Percentiles rank a stretch among this genome's conserved stretches.
These are phyloP conservation scores for Dusona sp. DNA, from an alignment of 2,888 invertebrate genomes.

Conservation along the genomic window DNA sequence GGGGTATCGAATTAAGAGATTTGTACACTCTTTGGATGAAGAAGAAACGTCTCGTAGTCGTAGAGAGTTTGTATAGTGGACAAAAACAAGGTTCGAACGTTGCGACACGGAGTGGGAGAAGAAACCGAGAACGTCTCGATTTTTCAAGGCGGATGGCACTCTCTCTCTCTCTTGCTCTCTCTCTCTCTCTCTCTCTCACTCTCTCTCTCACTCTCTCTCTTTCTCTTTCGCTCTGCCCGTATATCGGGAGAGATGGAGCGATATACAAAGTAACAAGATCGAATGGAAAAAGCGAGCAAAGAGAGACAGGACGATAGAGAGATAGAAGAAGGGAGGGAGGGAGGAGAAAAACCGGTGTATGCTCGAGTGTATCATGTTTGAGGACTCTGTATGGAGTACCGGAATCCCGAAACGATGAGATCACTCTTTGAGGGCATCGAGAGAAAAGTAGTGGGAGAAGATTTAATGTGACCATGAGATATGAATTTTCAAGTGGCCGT, in stretches of 20 bases:
- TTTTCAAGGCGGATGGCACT: not conserved
- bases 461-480: conserved; percentile 77
- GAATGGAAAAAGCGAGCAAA: conserved; percentile 5
- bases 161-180: not conserved
- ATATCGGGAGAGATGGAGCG: not conserved
- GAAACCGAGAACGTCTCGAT: conserved; percentile 7
- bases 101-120: conserved; percentile 21
- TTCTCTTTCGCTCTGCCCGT: not conserved
- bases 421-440: conserved; percentile 31
- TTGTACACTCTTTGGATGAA: not conserved
- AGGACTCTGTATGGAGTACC: not conserved
- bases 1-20: not conserved
- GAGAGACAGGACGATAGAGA: not conserved
- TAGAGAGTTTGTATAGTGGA: conserved; percentile 1
- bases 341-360: conserved; percentile 8
- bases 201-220: not conserved
- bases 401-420: conserved; percentile 61
- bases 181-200: not conserved
- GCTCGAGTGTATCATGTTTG: conserved; percentile 4
- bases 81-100: conserved; percentile 11
- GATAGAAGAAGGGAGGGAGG: not conserved
- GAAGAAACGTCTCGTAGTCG: not conserved
- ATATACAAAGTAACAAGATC: conserved; percentile 2
- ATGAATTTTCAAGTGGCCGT: conserved; percentile 82
- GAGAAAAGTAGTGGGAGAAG: conserved; percentile 44